Base-by-base conservation (phyloP, 2,888 invertebrate species). In the Eubasilissa splendida region DNA sequence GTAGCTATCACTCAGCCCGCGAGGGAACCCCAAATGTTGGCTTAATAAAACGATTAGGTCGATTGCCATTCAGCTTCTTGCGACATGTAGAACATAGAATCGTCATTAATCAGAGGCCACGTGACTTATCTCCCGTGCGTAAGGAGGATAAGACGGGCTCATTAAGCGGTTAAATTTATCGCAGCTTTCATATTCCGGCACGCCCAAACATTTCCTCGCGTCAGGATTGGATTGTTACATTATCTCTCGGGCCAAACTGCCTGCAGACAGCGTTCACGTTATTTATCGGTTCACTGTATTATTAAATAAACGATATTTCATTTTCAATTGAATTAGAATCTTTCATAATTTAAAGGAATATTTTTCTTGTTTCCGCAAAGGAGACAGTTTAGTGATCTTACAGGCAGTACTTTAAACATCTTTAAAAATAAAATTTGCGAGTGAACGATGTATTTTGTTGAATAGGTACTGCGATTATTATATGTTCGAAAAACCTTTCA, bases 161-260 rank as follows among this genome's bases (percentile, higher is more conserved):
- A 83, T 83, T 83, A 83, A 80, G 83, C 83, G 81, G 81, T 83
- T 81, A 80, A 80, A 81, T 83, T 83, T 83, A 81, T 83, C 83
- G 77, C 78, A 75, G 79, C 76, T 78, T 80, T 82, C 82, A 81
- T 83, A 83, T 83, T 80, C 80, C 77, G 81, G 70, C 83, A 81
- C 83, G 83, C 83, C 83, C 82, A 63, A 73, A 78, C 78, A 71
- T 78, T 73, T 53, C 73, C 54, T 11, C 12, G 70, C 53, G 22
- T 42, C n/a, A 66, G 42, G 9, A 50, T 14, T 14, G 52, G 68
- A 68, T 52, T 68, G 68, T 52, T 42, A 50, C n/a, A 68, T 68
- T 50, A 68, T 68, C 68, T 52, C 4, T 59, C 31, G 5, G 31
- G 22, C 31, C 9, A 14, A 10, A 1, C 22, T 4, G 8, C 60